These are phyloP conservation scores for Calameuta pallipes DNA, from an alignment of 2,888 invertebrate species.

Conservation along the genomic window DNA sequence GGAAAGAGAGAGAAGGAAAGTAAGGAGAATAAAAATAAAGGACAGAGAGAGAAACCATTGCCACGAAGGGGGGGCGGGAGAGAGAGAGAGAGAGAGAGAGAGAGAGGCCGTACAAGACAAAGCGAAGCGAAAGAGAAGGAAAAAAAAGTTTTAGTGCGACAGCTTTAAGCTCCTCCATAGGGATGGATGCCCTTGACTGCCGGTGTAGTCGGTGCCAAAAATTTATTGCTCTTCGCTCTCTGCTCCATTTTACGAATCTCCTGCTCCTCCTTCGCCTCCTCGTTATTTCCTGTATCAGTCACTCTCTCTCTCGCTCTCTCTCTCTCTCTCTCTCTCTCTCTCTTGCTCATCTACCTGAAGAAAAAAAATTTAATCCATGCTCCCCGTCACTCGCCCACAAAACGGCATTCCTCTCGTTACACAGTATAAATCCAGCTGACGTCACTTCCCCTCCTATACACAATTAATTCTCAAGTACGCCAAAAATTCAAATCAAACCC, in stretches of 20 bases:
- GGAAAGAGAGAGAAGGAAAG: neutral
- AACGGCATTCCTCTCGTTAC: no score
- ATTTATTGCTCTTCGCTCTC: conserved; percentile 12
- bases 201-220: no score
- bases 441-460: no score
- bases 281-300: conserved; percentile 8
- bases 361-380: no score
- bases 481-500: no score
- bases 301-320: conserved; percentile 25
- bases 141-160: neutral
- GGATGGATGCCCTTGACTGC: neutral
- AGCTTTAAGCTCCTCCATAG: neutral
- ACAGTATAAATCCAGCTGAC: no score
- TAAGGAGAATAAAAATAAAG: neutral
- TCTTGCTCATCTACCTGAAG: neutral
- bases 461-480: no score
- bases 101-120: neutral
- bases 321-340: conserved; percentile 23
- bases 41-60: neutral
- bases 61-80: neutral
- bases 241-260: conserved; percentile 16
- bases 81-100: neutral
- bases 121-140: no score
- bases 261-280: conserved; percentile 11
- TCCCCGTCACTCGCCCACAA: neutral